These are phyloP conservation scores for Cheilosia pagana DNA, from an alignment of 2,888 invertebrate species.

Conservation along the genomic window DNA sequence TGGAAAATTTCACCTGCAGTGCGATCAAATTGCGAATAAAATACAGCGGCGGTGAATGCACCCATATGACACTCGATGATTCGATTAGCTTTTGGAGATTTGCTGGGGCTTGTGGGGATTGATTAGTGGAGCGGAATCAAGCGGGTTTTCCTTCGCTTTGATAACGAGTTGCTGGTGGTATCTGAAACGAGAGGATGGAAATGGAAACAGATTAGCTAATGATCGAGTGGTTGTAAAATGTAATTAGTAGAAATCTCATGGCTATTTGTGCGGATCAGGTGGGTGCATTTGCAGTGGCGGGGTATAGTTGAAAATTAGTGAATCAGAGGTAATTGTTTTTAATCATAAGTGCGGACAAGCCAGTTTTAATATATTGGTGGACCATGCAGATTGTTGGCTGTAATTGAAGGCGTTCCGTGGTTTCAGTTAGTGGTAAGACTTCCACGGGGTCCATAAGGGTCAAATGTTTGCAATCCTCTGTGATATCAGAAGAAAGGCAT, in stretches of 20 bases:
- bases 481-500: no score
- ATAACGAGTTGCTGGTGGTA: slow-evolving; percentile 8
- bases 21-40: slow-evolving; percentile 55
- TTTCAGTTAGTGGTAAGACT: no score
- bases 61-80: slow-evolving; percentile 46
- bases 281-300: no score
- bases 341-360: no score
- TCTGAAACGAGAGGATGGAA: slow-evolving; percentile 37
- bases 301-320: no score
- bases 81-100: slow-evolving; percentile 23
- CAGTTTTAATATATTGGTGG: no score
- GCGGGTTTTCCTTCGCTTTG: not conserved
- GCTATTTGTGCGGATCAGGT: not conserved
- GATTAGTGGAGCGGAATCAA: slow-evolving; percentile 11
- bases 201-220: slow-evolving; percentile 6
- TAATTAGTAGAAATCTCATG: not conserved
- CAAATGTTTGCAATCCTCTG: no score
- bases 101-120: not conserved
- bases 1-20: slow-evolving; percentile 69
- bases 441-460: no score
- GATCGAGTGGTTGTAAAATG: not conserved
- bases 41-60: slow-evolving; percentile 63
- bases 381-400: no score
- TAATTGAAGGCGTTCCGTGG: no score
- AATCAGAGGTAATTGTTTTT: no score